Base-by-base conservation (phyloP, 2,797 vertebrate genomes). In the Lepus oiostolus region DNA sequence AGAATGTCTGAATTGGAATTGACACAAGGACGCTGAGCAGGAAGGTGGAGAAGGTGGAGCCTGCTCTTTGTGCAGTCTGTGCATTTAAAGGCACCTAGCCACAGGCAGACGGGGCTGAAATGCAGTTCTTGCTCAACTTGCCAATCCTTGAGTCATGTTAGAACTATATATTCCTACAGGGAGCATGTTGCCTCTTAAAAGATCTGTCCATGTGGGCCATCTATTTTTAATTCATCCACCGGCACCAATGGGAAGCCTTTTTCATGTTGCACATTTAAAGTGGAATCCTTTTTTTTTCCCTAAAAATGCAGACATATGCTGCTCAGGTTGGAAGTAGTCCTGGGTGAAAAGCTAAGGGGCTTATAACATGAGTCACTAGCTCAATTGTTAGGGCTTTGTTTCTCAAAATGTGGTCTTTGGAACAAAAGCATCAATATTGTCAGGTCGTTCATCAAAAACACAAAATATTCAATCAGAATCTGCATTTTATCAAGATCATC, bases 211-310 rank as follows among this genome's bases (percentile, higher is more conserved):
- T 72, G 50, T 91, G 50, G 83, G 85, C 14, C 67, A 87, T 90
- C 67, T 93, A 89, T 95, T 93, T 83, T 80, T 95, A 95, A 90
- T 75, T 52, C 67, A 83, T 62, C 28, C 14, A 90, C 77, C 9
- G 58, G 42, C 42, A 47, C 42, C 42, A 47, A 35, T 85, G 13
- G 26, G 26, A 63, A 58, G 10, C 5, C 21, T 75, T 85, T 76
- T 75, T 81, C 63, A 83, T 62, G 9, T 85, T 93, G 13, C 58
- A 30, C 21, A 82, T 71, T 30, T 91, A 94, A 30, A 85, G 5
- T 88, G 24, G 6, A 76, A 47, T 1, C 22, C 7, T 87, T 80
- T 52, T 82, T 28, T 79, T 68, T 50, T 50, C 12, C 17, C 16
- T 65, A 81, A 76, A 72, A 71, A 26, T 52, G 7, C 0, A 90